phyloP scores from a whole-genome alignment of 2,113 vertebrate genomes.

The Lampris incognitus region DNA sequence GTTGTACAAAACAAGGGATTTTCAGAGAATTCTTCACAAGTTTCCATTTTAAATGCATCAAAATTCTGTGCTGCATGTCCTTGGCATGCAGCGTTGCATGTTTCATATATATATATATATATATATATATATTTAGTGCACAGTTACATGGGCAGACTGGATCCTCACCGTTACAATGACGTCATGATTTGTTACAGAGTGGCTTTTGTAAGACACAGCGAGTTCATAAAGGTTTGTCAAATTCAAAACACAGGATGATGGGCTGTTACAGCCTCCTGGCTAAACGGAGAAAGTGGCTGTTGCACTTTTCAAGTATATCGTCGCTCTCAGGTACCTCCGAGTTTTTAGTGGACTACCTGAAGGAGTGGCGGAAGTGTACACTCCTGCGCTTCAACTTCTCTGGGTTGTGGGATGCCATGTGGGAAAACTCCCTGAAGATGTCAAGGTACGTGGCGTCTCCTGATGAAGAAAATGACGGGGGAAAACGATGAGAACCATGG shows the following conservation, averaged over 20 bases:
- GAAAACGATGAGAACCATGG: constrained; percentile 10
- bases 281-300: constrained; percentile 16
- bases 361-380: constrained; percentile 86
- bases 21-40: neutral
- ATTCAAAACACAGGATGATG: neutral
- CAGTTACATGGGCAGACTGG: neutral
- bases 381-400: constrained; percentile 88
- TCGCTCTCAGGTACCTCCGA: neutral
- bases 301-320: constrained; percentile 50
- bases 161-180: constrained; percentile 1
- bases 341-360: constrained; percentile 72
- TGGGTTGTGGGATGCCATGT: constrained; percentile 91
- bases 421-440: constrained; percentile 91
- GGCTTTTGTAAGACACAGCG: neutral
- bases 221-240: neutral
- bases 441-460: constrained; percentile 90
- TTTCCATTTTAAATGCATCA: neutral
- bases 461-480: constrained; percentile 58
- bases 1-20: neutral
- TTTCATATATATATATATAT: neutral
- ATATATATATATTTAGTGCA: neutral
- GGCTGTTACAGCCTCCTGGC: neutral
- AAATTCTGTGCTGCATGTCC: neutral
- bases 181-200: neutral
- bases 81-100: neutral